These are phyloP conservation scores for Aegotheles bennettii DNA, from an alignment of 2,113 vertebrate genomes.

Conservation along the genomic window DNA sequence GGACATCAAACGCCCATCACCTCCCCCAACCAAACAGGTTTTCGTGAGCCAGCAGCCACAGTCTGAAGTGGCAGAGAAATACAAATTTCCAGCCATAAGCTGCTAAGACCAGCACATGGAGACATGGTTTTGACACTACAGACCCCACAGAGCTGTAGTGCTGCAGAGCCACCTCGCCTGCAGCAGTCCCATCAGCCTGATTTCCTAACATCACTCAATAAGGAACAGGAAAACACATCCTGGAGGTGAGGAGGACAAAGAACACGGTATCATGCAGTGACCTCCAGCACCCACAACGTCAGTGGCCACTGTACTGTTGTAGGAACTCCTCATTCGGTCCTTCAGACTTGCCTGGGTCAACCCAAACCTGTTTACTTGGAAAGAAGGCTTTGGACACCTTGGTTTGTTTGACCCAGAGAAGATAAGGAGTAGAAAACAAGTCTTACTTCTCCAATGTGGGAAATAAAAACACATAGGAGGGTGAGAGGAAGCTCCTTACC, in stretches of 20 bases:
- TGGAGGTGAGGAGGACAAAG: background rate
- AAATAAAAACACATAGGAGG: accelerated
- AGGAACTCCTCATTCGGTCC: background rate
- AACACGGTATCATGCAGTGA: background rate
- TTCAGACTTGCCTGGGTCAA: background rate
- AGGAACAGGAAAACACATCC: background rate
- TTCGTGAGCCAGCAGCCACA: too few relatives aligned
- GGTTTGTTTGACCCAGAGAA: background rate
- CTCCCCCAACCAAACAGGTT: background rate
- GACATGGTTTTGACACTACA: background rate
- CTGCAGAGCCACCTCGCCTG: background rate
- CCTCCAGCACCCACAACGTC: background rate
- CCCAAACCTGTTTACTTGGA: background rate
- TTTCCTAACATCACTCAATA: background rate
- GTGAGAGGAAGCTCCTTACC: constrained; percentile 56
- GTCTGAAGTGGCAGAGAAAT: background rate
- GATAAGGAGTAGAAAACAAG: background rate
- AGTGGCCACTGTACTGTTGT: background rate
- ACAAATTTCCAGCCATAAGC: background rate
- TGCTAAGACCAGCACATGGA: background rate
- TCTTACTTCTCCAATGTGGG: background rate
- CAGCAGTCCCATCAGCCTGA: background rate
- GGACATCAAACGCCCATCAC: background rate
- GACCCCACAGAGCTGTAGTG: background rate
- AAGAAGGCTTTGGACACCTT: background rate